Evolutionary conservation across 2,888 invertebrate species (phyloP).

Genomic region (Dioctria rufipes): DNA sequence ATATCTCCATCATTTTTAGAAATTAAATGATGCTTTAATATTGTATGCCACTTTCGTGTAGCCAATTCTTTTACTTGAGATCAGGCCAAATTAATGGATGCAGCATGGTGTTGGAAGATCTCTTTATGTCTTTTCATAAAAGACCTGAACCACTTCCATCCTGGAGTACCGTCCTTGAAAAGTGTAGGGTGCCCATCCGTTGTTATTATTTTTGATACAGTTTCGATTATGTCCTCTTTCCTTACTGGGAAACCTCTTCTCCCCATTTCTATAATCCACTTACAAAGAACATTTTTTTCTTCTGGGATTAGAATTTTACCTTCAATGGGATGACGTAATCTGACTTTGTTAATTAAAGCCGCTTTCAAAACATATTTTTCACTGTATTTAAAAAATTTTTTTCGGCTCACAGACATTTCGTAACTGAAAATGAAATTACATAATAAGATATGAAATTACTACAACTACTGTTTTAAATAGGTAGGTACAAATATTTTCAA

Average conservation of each 20-base stretch:
- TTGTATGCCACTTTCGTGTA: not conserved
- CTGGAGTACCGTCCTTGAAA: not conserved
- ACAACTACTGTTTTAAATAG: not conserved
- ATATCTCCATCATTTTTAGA: not conserved
- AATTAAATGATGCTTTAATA: not conserved
- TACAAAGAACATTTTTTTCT: not conserved
- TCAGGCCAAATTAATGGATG: not conserved
- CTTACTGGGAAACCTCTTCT: not conserved
- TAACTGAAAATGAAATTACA: not conserved
- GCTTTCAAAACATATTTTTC: not conserved
- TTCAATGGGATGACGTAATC: not conserved
- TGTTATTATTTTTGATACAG: not conserved
- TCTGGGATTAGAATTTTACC: not conserved
- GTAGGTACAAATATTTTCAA: not conserved
- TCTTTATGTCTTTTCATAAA: not conserved
- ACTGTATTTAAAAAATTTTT: not conserved
- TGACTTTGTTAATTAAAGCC: not conserved
- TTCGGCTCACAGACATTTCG: not conserved
- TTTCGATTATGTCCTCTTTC: not conserved
- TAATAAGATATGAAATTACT: not conserved
- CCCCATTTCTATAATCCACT: slow-evolving; percentile 1
- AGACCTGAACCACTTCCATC: not conserved
- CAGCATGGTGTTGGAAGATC: not conserved
- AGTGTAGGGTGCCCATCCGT: not conserved
- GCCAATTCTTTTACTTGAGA: not conserved